A percentile compares a stretch with the other conserved stretches of the same genome.
Conservation (phyloP, 2,888 invertebrate species). For the Busseola fusca region DNA sequence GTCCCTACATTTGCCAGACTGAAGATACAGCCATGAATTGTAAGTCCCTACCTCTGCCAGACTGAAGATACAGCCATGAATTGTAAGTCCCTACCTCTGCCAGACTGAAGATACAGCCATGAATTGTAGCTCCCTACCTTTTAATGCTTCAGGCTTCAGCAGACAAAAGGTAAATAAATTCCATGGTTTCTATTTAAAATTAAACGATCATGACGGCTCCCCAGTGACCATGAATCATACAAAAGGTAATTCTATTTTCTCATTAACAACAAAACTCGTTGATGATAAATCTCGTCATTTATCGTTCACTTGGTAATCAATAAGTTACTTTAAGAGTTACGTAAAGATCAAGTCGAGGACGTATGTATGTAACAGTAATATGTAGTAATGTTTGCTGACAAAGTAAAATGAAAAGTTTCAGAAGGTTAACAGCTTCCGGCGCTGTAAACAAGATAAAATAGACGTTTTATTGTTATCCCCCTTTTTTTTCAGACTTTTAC, state of each 20-base stretch:
- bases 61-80: background rate
- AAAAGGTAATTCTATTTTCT: constrained; percentile 15
- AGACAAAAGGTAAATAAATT: background rate
- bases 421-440: constrained; percentile 5
- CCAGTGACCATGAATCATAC: constrained; percentile 7
- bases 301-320: constrained; percentile 58
- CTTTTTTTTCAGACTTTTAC: too few relatives aligned
- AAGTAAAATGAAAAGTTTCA: constrained; percentile 4
- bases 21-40: background rate
- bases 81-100: background rate
- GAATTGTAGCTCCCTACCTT: background rate
- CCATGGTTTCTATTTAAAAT: background rate
- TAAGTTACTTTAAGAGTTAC: constrained; percentile 56
- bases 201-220: background rate
- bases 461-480: too few relatives aligned
- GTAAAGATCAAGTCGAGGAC: constrained; percentile 62
- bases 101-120: background rate
- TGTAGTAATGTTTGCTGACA: constrained; percentile 13
- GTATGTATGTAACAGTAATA: constrained; percentile 27
- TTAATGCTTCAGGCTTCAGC: background rate
- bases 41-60: background rate
- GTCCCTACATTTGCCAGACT: background rate
- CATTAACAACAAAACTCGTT: constrained; percentile 9
- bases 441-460: too few relatives aligned
- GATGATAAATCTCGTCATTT: constrained; percentile 19